These are phyloP conservation scores for Trissolcus brochymenae DNA, from an alignment of 2,888 invertebrate genomes.

Conservation along the genomic window DNA sequence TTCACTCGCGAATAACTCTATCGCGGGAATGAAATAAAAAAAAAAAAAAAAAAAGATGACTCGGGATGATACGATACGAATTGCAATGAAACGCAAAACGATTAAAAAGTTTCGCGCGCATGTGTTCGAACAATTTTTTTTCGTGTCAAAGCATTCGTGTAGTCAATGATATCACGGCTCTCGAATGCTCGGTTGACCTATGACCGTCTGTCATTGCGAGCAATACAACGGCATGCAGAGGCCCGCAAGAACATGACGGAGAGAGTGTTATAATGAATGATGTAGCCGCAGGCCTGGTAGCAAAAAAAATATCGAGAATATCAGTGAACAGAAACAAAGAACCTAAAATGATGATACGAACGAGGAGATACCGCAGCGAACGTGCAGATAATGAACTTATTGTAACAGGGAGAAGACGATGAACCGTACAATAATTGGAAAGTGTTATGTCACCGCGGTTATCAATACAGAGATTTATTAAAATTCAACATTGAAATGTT, in stretches of 20 bases:
- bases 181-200: conserved; percentile 65
- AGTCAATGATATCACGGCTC: conserved; percentile 58
- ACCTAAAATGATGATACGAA: conserved; percentile 50
- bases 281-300: conserved; percentile 58
- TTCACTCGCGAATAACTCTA: no score
- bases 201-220: conserved; percentile 66
- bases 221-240: conserved; percentile 60
- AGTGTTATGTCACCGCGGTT: conserved; percentile 42
- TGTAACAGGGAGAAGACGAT: conserved; percentile 57
- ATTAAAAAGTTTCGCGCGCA: conserved; percentile 28
- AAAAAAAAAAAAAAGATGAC: not conserved
- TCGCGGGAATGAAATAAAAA: no score
- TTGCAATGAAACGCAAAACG: conserved; percentile 1
- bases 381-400: conserved; percentile 57
- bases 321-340: conserved; percentile 27
- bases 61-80: not conserved
- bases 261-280: conserved; percentile 71
- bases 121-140: conserved; percentile 39
- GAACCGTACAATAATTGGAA: conserved; percentile 58
- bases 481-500: not conserved
- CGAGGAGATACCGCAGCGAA: conserved; percentile 48
- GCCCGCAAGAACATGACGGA: conserved; percentile 60
- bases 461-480: conserved; percentile 30
- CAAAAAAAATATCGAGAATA: conserved; percentile 46
- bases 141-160: conserved; percentile 42